These are phyloP conservation scores for Pangasianodon hypophthalmus DNA, from an alignment of 2,113 vertebrate genomes.

Conservation along the genomic window DNA sequence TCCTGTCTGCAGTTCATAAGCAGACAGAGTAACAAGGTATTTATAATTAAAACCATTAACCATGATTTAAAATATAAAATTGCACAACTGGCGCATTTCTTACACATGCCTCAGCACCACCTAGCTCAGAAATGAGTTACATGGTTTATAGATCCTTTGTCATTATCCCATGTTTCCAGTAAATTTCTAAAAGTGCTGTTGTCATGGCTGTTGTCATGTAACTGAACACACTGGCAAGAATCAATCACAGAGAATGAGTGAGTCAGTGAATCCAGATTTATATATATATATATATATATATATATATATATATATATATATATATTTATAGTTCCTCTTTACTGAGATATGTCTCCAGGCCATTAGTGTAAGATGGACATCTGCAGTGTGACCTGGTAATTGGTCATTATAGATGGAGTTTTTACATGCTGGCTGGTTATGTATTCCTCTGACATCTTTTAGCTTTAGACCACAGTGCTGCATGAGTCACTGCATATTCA, in stretches of 20 bases:
- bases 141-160: neutral
- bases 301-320: neutral
- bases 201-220: neutral
- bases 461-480: neutral
- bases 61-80: neutral
- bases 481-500: neutral
- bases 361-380: neutral
- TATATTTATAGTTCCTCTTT: neutral
- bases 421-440: neutral
- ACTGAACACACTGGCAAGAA: neutral
- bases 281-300: too few species aligned
- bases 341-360: neutral
- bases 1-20: neutral
- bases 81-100: neutral
- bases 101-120: neutral
- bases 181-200: neutral
- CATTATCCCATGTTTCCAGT: neutral
- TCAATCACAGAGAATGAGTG: neutral
- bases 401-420: neutral
- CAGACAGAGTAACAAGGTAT: neutral
- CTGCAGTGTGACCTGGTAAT: neutral
- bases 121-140: neutral
- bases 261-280: neutral
- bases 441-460: neutral
- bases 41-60: neutral